Evolutionary conservation across 2,888 invertebrate genomes (phyloP), one percentile per base, ranked within the genome.

Genomic region (Iphiclides podalirius): DNA sequence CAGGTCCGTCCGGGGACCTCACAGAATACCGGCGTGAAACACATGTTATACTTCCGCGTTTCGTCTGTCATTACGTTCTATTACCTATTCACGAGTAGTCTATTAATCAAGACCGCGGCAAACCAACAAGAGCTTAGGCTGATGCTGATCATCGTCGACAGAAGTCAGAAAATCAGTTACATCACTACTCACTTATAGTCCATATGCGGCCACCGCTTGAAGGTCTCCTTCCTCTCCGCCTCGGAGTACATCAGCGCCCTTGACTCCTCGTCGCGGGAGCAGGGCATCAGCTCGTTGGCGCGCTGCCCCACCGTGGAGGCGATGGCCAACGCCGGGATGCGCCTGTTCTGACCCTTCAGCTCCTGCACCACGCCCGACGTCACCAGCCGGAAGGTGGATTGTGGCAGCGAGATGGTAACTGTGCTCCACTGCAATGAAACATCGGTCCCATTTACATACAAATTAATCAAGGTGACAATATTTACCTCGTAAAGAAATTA

Each of bases 181-280:
- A n/a, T n/a, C n/a, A 15, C 16, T 38, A 83, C 89, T 87, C 72
- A 96, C 96, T 97, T 97, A 85, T 97, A 98, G 79, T 97, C 96
- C 96, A 96, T 97, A 72, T 98, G 98, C 1, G 98, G 98, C 98
- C 98, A 98, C 70, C 95, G 93, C 58, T 94, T 93, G 81, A 98
- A 98, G 0, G 98, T 97, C 72, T 96, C 94, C 61, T 95, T 91
- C 36, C 98, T 90, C 54, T 96, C 95, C 0, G 96, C 95, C 82
- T 98, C 98, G 57, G 96, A 96, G 75, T 96, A 96, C 98, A 98
- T 98, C 52, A 92, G 83, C 1, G 85, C 82, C 59, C 87, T 66
- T 7, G 79, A 72, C 58, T 87, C 87, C 57, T 86, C 84, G 51
- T 88, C 87, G 4, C 90, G 79, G 23, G 88, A 85, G 68, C 84